These are phyloP conservation scores for Drosophila mettleri DNA, from an alignment of 2,888 invertebrate species.

Conservation along the genomic window DNA sequence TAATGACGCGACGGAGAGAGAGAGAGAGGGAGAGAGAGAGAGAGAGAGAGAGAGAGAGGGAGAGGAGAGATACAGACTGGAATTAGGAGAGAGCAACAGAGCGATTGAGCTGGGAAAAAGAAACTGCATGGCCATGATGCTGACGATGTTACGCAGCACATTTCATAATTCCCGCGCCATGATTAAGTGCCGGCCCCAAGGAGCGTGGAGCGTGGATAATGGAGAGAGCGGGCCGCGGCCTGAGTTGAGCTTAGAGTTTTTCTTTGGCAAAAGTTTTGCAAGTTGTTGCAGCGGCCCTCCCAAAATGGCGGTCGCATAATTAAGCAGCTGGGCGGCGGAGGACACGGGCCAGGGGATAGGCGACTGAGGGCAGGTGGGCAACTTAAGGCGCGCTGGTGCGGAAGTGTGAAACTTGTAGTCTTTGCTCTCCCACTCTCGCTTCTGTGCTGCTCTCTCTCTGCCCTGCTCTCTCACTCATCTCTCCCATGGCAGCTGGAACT, in stretches of 20 bases:
- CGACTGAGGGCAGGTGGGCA: constrained; percentile 8
- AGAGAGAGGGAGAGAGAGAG: background rate
- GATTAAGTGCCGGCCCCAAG: constrained; percentile 41
- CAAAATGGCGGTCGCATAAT: constrained; percentile 58
- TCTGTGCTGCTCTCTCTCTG: background rate
- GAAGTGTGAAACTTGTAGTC: constrained; percentile 49
- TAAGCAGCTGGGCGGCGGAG: constrained; percentile 45
- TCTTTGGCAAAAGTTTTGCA: constrained; percentile 59
- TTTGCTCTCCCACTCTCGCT: background rate
- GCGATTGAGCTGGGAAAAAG: constrained; percentile 26
- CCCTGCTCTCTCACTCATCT: background rate
- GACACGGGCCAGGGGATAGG: background rate
- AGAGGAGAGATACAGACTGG: too few relatives aligned
- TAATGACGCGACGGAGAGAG: constrained; percentile 57
- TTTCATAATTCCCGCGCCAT: constrained; percentile 77
- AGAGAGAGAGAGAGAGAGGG: background rate
- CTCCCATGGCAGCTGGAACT: constrained; percentile 33
- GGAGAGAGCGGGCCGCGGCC: background rate
- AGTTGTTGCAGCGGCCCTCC: constrained; percentile 48
- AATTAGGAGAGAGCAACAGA: background rate
- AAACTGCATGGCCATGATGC: constrained; percentile 38
- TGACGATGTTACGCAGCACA: constrained; percentile 70
- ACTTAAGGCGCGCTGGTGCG: constrained; percentile 28
- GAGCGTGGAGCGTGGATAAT: background rate
- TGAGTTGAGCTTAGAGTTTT: constrained; percentile 47